Conservation (phyloP, 2,888 invertebrate species). For the Brenthis daphne region DNA sequence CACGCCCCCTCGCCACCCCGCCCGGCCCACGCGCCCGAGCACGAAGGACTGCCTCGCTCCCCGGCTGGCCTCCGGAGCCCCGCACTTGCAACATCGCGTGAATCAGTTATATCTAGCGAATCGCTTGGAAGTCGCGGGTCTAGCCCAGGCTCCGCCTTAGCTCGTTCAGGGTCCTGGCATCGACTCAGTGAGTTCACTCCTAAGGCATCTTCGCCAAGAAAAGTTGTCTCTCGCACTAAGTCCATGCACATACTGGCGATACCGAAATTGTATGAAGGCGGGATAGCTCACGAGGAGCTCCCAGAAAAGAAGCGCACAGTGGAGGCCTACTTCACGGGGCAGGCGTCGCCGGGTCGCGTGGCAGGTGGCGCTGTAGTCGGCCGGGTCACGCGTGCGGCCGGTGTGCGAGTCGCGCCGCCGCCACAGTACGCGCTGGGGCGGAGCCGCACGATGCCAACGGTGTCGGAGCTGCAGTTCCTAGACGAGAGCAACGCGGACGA, state of each 20-base stretch:
- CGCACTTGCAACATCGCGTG: conserved; percentile 68
- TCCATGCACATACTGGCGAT: conserved; percentile 88
- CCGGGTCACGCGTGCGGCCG: conserved; percentile 33
- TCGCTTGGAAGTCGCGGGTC: conserved; percentile 55
- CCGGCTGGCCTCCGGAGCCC: conserved; percentile 88
- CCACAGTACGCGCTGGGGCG: conserved; percentile 83
- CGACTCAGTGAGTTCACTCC: conserved; percentile 81
- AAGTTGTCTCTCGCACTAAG: conserved; percentile 82
- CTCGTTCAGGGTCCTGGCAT: conserved; percentile 93
- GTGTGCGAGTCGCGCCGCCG: conserved; percentile 59
- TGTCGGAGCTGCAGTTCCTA: conserved; percentile 84
- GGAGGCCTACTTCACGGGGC: conserved; percentile 86
- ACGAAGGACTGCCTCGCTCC: conserved; percentile 45
- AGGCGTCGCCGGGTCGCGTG: conserved; percentile 40
- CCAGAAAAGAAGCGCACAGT: conserved; percentile 87
- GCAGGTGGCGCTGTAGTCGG: conserved; percentile 41
- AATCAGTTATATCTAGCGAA: conserved; percentile 62
- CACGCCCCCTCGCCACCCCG: conserved; percentile 82
- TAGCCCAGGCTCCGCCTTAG: conserved; percentile 57
- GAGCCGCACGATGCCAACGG: conserved; percentile 90
- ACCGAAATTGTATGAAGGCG: conserved; percentile 91
- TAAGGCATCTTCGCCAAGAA: conserved; percentile 69
- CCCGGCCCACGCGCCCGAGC: conserved; percentile 82
- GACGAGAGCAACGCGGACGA: conserved; percentile 93
- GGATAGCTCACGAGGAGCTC: conserved; percentile 85